Evolutionary conservation across 35 echinoderm and acorn worm species (phyloP).

Genomic region (Lytechinus variegatus): DNA sequence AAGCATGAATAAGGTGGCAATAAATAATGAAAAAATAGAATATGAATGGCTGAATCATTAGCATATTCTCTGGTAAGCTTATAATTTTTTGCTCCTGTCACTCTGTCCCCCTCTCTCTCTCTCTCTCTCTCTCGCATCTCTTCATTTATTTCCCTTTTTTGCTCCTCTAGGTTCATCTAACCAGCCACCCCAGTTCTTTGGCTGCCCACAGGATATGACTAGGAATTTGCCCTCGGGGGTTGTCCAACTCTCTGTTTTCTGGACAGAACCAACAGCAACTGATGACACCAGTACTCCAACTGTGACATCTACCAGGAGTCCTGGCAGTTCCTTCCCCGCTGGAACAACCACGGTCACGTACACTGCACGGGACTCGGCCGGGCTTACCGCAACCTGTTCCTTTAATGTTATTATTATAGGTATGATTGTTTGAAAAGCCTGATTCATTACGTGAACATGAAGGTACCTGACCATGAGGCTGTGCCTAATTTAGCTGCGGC

Average conservation of each 20-base stretch:
- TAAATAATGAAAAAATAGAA: no score
- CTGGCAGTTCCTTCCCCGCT: slow-evolving; percentile 17
- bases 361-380: slow-evolving; percentile 49
- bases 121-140: no score
- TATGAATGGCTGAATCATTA: no score
- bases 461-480: no score
- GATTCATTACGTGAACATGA: no score
- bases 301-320: neutral
- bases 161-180: neutral
- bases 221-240: neutral
- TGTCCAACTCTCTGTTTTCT: slow-evolving; percentile 12
- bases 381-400: slow-evolving; percentile 32
- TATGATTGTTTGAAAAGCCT: neutral
- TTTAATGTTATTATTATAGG: slow-evolving; percentile 47
- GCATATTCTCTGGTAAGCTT: neutral
- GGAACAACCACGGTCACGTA: slow-evolving; percentile 56
- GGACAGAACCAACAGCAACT: slow-evolving; percentile 60
- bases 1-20: no score
- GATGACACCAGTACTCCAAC: slow-evolving; percentile 46
- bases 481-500: no score
- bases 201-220: slow-evolving; percentile 16
- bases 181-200: neutral
- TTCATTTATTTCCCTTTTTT: neutral
- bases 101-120: neutral
- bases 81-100: neutral